phyloP scores from a whole-genome alignment of 2,888 invertebrate genomes.

The Cyrtodaria siliqua region DNA sequence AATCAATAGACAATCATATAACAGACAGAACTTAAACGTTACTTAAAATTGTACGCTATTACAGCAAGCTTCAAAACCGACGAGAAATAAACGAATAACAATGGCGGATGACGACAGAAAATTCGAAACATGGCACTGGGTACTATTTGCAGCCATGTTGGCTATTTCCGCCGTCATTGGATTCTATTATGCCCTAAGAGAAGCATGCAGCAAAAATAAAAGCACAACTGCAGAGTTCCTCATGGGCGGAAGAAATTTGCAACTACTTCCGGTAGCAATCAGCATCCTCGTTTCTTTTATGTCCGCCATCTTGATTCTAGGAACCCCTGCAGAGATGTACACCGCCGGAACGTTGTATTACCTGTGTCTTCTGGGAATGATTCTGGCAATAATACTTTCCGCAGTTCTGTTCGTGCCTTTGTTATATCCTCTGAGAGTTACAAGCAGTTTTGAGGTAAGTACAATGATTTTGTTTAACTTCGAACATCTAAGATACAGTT shows the following conservation, averaged over 20 bases:
- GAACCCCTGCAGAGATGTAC: slow-evolving; percentile 80
- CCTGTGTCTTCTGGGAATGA: slow-evolving; percentile 59
- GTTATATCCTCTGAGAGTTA: slow-evolving; percentile 68
- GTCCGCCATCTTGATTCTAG: slow-evolving; percentile 81
- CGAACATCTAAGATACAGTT: no score
- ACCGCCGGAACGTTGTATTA: slow-evolving; percentile 75
- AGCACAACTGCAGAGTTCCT: slow-evolving; percentile 75
- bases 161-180: slow-evolving; percentile 75
- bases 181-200: slow-evolving; percentile 66
- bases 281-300: slow-evolving; percentile 82
- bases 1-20: no score
- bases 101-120: slow-evolving; percentile 23
- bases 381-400: slow-evolving; percentile 59
- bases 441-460: slow-evolving; percentile 72
- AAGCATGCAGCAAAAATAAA: slow-evolving; percentile 61
- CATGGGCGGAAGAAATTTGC: slow-evolving; percentile 78
- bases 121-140: slow-evolving; percentile 74
- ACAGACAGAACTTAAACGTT: no score
- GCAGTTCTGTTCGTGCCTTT: slow-evolving; percentile 68
- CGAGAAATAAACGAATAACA: no score
- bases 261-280: slow-evolving; percentile 75
- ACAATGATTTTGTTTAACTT: no score
- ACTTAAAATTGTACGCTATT: no score
- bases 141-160: slow-evolving; percentile 72
- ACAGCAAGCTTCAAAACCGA: no score